Evolutionary conservation across 1,140 invertebrate genomes (phyloP).

Genomic region (Carposina sasakii): DNA sequence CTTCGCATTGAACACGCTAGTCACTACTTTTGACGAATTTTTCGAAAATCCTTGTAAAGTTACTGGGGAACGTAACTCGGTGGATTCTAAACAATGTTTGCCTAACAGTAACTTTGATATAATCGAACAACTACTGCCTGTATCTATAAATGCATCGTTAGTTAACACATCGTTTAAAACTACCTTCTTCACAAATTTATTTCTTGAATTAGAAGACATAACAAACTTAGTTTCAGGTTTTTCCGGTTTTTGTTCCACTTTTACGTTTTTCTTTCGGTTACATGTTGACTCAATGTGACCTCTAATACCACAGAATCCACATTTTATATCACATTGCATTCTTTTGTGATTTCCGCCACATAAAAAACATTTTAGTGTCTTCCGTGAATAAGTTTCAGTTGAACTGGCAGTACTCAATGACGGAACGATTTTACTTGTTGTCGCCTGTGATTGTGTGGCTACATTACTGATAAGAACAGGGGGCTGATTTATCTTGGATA

Average conservation of each 20-base stretch:
- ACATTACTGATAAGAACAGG: background rate
- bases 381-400: background rate
- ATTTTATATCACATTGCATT: background rate
- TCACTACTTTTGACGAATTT: background rate
- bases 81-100: background rate
- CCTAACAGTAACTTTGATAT: background rate
- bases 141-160: background rate
- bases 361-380: background rate
- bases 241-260: background rate
- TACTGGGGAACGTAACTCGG: background rate
- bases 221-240: background rate
- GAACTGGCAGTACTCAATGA: too few species aligned
- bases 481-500: background rate
- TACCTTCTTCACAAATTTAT: background rate
- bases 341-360: background rate
- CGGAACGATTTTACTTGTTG: too few species aligned
- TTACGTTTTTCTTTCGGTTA: background rate
- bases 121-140: constrained; percentile 5
- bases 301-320: background rate
- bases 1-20: background rate
- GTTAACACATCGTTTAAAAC: background rate
- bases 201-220: background rate
- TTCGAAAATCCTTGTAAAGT: background rate
- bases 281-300: background rate
- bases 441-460: too few species aligned